Evolutionary conservation across 37 sponge, comb jelly and placozoan genomes (phyloP).

Genomic region (Oscarella lobularis): DNA sequence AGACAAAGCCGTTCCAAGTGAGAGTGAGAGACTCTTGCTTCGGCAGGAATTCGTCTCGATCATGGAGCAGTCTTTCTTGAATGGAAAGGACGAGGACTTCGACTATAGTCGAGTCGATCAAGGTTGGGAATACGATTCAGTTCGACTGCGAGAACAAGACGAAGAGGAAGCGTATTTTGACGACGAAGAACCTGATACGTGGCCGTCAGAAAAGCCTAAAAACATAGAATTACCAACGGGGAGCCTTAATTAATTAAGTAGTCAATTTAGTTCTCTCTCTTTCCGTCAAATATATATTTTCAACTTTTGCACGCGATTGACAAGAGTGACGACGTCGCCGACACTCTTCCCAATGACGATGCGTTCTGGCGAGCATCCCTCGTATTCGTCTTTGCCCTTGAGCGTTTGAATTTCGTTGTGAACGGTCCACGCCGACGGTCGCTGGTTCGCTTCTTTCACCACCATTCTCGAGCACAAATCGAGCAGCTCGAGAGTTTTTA

Average conservation of each 20-base stretch:
- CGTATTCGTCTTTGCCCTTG: too few relatives aligned
- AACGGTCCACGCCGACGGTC: too few relatives aligned
- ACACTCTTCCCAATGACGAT: too few relatives aligned
- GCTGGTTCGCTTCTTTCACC: too few relatives aligned
- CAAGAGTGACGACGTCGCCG: too few relatives aligned
- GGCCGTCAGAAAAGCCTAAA: not conserved
- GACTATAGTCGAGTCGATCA: constrained; percentile 57
- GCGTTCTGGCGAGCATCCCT: too few relatives aligned
- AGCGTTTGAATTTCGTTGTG: too few relatives aligned
- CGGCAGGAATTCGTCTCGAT: constrained; percentile 41
- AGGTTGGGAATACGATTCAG: constrained; percentile 34
- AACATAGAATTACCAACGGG: not conserved
- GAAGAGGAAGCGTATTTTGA: constrained; percentile 78
- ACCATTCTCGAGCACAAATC: too few relatives aligned
- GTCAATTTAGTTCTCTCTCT: too few relatives aligned
- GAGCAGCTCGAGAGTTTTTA: too few relatives aligned
- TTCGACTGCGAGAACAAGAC: constrained; percentile 24
- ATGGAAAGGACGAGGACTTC: constrained; percentile 61
- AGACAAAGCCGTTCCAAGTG: constrained; percentile 3
- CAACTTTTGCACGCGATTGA: too few relatives aligned
- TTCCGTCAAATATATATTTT: too few relatives aligned
- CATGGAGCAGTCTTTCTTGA: constrained; percentile 61
- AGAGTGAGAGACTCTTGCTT: constrained; percentile 30
- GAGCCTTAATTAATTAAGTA: not conserved
- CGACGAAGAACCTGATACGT: constrained; percentile 40